Percentiles rank a stretch among this genome's conserved stretches.
phyloP scores from a whole-genome alignment of 2,113 vertebrate genomes.

The Protobothrops flavoviridis region DNA sequence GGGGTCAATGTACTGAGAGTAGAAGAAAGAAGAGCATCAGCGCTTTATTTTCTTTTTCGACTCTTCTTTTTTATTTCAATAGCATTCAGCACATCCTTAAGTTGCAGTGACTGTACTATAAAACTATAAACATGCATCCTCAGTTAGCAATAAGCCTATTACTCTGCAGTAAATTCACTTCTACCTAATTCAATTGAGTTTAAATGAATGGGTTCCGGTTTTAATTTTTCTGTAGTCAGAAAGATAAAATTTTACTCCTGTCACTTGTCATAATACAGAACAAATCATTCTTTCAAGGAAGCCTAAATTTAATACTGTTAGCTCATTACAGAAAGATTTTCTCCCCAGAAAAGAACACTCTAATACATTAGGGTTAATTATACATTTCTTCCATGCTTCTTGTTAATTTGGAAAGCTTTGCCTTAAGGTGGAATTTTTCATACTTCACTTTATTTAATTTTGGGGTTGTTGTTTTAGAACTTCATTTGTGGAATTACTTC shows the following conservation, averaged over 20 bases:
- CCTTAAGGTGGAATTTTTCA: constrained; percentile 27
- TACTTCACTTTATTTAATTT: constrained; percentile 25
- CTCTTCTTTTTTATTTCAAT: not conserved
- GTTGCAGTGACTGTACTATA: not conserved
- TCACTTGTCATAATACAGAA: not conserved
- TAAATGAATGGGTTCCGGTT: not conserved
- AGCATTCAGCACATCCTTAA: not conserved
- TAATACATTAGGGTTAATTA: constrained; percentile 4
- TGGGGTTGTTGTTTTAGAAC: constrained; percentile 8
- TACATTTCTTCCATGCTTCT: constrained; percentile 6
- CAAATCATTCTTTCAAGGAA: not conserved
- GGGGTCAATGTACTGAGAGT: not conserved
- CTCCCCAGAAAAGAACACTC: not conserved
- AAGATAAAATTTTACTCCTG: not conserved
- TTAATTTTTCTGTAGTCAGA: not conserved
- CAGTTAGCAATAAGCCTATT: not conserved
- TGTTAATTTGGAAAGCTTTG: not conserved
- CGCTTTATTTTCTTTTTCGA: not conserved
- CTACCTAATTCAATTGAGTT: not conserved
- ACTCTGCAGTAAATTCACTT: not conserved
- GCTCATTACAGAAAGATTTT: not conserved
- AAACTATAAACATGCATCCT: not conserved
- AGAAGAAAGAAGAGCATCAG: not conserved
- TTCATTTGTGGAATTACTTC: constrained; percentile 10
- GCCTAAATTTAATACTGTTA: constrained; percentile 20